These are phyloP conservation scores for Hyphantria cunea DNA, from an alignment of 1,140 invertebrate species.

Conservation along the genomic window DNA sequence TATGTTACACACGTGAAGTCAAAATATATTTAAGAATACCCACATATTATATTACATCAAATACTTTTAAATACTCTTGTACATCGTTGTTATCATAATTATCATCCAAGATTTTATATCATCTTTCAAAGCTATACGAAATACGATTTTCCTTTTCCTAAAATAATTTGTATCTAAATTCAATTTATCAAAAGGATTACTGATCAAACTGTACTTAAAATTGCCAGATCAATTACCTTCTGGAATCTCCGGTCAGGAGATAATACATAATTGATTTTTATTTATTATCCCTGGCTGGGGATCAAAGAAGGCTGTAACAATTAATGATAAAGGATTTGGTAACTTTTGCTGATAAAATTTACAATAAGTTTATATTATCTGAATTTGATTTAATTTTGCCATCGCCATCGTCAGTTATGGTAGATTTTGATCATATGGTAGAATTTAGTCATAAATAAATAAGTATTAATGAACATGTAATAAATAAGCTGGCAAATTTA, in stretches of 20 bases:
- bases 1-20: too few species aligned
- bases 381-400: too few species aligned
- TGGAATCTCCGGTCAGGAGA: not conserved
- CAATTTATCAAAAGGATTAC: constrained; percentile 12
- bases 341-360: not conserved
- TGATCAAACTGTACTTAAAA: constrained; percentile 14
- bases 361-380: not conserved
- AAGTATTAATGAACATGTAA: too few species aligned
- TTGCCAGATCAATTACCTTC: constrained; percentile 9
- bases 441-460: too few species aligned
- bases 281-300: constrained; percentile 6
- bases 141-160: not conserved
- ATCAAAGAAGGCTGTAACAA: not conserved
- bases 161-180: not conserved
- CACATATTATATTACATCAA: too few species aligned
- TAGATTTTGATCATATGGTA: not conserved
- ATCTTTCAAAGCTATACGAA: not conserved
- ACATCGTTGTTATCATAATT: too few species aligned
- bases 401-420: too few species aligned
- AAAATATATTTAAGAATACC: too few species aligned
- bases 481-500: too few species aligned
- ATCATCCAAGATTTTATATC: too few species aligned
- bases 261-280: constrained; percentile 6
- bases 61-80: too few species aligned
- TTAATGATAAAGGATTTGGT: constrained; percentile 4